Evolutionary conservation across 2,113 vertebrate species (phyloP).

Genomic region (Trinectes maculatus): DNA sequence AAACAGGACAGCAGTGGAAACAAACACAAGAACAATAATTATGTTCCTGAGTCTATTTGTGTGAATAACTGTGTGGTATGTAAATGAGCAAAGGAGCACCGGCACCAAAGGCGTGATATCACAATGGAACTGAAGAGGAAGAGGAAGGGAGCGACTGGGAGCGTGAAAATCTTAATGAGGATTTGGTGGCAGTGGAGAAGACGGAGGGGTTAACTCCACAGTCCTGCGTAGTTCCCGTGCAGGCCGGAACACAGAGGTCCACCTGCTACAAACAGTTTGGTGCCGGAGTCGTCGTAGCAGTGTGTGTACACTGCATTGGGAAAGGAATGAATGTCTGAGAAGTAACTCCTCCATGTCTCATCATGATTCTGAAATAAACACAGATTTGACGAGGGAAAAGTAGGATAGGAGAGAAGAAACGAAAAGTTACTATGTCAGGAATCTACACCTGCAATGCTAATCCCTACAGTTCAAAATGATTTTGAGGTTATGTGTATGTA

Average conservation of each 20-base stretch:
- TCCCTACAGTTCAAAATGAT: background rate
- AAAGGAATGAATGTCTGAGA: slow-evolving; percentile 96
- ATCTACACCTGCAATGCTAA: no score
- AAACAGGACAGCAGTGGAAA: slow-evolving; percentile 19
- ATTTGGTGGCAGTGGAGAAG: slow-evolving; percentile 29
- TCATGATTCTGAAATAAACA: slow-evolving; percentile 89
- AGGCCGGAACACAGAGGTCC: slow-evolving; percentile 97
- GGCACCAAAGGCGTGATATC: slow-evolving; percentile 22
- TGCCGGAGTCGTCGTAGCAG: slow-evolving; percentile 98
- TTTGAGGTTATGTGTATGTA: background rate
- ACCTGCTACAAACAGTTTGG: slow-evolving; percentile 97
- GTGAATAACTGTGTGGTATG: slow-evolving; percentile 41
- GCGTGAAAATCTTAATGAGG: slow-evolving; percentile 32
- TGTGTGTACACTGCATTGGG: slow-evolving; percentile 99
- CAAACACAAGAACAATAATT: slow-evolving; percentile 54
- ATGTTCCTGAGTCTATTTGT: slow-evolving; percentile 75
- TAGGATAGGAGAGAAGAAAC: slow-evolving; percentile 1
- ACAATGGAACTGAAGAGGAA: slow-evolving; percentile 15
- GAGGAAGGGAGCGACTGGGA: slow-evolving; percentile 40
- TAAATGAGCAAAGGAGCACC: slow-evolving; percentile 19
- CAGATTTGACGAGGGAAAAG: background rate
- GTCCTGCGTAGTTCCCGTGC: slow-evolving; percentile 96
- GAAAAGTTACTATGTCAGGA: background rate
- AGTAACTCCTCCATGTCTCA: slow-evolving; percentile 99
- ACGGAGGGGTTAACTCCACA: slow-evolving; percentile 90